phyloP scores from a whole-genome alignment of 2,888 invertebrate genomes.

The Kuschelorhynchus macadamiae region DNA sequence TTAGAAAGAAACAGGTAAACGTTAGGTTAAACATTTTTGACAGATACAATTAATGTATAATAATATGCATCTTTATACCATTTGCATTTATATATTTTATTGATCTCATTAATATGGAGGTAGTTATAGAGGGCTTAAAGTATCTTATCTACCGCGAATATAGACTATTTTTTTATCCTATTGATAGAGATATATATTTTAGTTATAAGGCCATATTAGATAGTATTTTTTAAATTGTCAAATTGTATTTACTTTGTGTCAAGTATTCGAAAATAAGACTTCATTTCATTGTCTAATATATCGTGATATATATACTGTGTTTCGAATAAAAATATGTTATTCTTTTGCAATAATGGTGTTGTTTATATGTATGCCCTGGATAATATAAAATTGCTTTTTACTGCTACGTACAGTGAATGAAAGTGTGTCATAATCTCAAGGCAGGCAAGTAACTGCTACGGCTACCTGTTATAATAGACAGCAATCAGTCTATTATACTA shows the following conservation, averaged over 20 bases:
- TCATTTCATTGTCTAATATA: slow-evolving; percentile 18
- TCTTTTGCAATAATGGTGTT: slow-evolving; percentile 16
- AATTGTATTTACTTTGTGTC: not conserved
- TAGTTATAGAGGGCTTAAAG: not conserved
- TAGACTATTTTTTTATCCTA: slow-evolving; percentile 40
- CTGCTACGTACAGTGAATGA: too few relatives aligned
- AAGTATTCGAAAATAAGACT: slow-evolving; percentile 4
- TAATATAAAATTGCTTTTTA: too few relatives aligned
- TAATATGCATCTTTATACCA: too few relatives aligned
- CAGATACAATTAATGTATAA: too few relatives aligned
- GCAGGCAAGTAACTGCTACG: too few relatives aligned
- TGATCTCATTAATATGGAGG: not conserved
- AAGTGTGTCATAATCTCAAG: too few relatives aligned
- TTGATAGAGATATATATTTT: slow-evolving; percentile 34
- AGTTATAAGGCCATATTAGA: slow-evolving; percentile 38
- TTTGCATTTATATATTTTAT: too few relatives aligned
- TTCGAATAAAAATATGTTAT: slow-evolving; percentile 21
- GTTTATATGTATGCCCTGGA: too few relatives aligned
- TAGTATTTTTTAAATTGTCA: slow-evolving; percentile 12
- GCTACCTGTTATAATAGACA: too few relatives aligned
- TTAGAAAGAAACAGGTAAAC: too few relatives aligned
- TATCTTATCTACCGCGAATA: slow-evolving; percentile 1
- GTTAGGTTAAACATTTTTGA: too few relatives aligned
- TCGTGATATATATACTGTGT: slow-evolving; percentile 25
- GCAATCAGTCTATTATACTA: too few relatives aligned